These are phyloP conservation scores for Cinclus mexicanus DNA, from an alignment of 2,113 vertebrate species.

Conservation along the genomic window DNA sequence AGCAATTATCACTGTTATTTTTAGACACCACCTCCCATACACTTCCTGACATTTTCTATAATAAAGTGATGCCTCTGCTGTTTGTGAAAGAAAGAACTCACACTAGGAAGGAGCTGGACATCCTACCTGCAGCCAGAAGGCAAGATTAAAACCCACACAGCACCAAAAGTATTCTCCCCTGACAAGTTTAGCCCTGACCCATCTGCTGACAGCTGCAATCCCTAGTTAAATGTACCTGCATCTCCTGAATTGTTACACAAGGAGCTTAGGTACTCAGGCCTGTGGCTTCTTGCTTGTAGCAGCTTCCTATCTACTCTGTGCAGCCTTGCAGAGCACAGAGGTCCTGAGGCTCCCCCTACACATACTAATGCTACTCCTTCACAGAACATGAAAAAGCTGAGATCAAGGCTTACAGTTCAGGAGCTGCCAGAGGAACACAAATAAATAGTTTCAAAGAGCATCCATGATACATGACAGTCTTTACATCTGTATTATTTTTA, in stretches of 20 bases:
- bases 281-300: neutral
- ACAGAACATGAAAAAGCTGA: neutral
- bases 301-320: neutral
- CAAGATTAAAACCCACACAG: neutral
- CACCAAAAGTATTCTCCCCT: neutral
- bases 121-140: neutral
- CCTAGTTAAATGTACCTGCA: neutral
- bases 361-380: neutral
- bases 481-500: neutral
- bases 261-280: neutral
- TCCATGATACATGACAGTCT: rapidly evolving
- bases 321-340: neutral
- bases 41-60: constrained; percentile 44
- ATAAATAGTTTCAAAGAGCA: neutral
- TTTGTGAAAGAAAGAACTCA: constrained; percentile 1
- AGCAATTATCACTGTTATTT: constrained; percentile 62
- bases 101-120: neutral
- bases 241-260: neutral
- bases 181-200: neutral
- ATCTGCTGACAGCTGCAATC: neutral
- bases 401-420: neutral
- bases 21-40: constrained; percentile 32
- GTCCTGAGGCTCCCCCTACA: neutral
- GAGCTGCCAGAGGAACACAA: neutral
- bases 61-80: neutral